Conservation (phyloP, 2,797 vertebrate genomes). For the Sebastolobus altivelis region DNA sequence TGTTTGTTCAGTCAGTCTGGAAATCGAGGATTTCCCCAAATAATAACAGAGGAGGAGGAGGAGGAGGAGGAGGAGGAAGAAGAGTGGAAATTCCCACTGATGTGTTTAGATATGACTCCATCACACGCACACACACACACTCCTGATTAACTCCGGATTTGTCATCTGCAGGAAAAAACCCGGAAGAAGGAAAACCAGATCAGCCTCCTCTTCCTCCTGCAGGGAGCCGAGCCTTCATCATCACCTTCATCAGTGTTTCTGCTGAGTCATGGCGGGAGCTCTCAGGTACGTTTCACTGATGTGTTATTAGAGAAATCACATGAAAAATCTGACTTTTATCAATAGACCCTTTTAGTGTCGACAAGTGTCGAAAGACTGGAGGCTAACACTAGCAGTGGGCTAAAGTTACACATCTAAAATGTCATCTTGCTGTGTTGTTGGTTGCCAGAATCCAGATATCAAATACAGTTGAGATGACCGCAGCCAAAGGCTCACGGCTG, state of each 20-base stretch:
- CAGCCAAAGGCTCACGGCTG: too few relatives aligned
- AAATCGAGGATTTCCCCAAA: constrained; percentile 31
- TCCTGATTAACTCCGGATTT: constrained; percentile 44
- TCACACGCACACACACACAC: constrained; percentile 27
- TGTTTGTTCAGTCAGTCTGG: constrained; percentile 18
- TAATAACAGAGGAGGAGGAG: neutral
- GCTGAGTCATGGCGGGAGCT: constrained; percentile 78
- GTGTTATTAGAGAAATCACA: neutral
- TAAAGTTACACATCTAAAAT: too few relatives aligned
- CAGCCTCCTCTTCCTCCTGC: constrained; percentile 34
- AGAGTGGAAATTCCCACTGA: constrained; percentile 50
- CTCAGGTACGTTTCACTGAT: constrained; percentile 72
- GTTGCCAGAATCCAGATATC: too few relatives aligned
- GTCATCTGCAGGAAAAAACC: constrained; percentile 56
- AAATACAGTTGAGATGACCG: too few relatives aligned
- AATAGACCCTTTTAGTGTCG: neutral
- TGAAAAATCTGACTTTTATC: neutral
- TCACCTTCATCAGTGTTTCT: constrained; percentile 14
- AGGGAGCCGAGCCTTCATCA: constrained; percentile 23
- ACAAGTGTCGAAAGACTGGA: too few relatives aligned
- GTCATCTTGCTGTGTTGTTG: too few relatives aligned
- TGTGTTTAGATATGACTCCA: constrained; percentile 29
- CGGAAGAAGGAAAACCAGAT: constrained; percentile 29
- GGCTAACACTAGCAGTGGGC: too few relatives aligned
- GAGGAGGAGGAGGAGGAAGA: constrained; percentile 5